Conservation (phyloP, 2,113 vertebrate genomes). For the Solea senegalensis region DNA sequence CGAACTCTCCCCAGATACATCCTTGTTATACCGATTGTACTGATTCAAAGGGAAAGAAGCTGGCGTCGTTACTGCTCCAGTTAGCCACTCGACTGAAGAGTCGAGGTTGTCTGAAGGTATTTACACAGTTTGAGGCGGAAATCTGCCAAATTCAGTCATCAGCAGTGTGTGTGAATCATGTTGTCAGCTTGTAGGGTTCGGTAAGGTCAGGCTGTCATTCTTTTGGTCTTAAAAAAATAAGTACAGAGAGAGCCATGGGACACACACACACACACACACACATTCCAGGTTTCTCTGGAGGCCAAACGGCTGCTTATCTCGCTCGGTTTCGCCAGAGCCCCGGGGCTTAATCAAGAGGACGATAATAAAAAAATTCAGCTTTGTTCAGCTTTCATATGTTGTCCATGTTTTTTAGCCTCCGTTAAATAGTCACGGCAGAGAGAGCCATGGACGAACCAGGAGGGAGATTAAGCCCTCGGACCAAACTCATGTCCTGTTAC, state of each 20-base stretch:
- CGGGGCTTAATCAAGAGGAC: not conserved
- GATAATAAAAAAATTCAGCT: not conserved
- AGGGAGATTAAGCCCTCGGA: too few relatives aligned
- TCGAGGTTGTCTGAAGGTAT: constrained; percentile 58
- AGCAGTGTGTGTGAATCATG: constrained; percentile 34
- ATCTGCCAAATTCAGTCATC: constrained; percentile 57
- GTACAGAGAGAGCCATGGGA: not conserved
- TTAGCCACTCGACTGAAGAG: constrained; percentile 1
- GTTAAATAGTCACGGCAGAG: too few relatives aligned
- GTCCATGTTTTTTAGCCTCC: too few relatives aligned
- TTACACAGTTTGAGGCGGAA: constrained; percentile 37
- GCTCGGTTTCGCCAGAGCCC: too few relatives aligned
- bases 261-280: constrained; percentile 21
- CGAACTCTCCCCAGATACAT: too few relatives aligned
- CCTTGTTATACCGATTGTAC: not conserved
- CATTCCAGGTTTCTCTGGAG: not conserved
- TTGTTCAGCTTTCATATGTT: not conserved
- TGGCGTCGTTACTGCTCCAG: constrained; percentile 15
- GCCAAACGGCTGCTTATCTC: not conserved
- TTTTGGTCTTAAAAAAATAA: constrained; percentile 21
- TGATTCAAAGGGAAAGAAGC: constrained; percentile 28
- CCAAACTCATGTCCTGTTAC: too few relatives aligned
- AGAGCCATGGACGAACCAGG: too few relatives aligned
- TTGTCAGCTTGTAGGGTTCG: constrained; percentile 52
- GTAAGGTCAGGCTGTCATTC: constrained; percentile 50